Evolutionary conservation across 2,113 vertebrate species (phyloP), one percentile per base, ranked within the genome.

Genomic region (Pelobates fuscus): DNA sequence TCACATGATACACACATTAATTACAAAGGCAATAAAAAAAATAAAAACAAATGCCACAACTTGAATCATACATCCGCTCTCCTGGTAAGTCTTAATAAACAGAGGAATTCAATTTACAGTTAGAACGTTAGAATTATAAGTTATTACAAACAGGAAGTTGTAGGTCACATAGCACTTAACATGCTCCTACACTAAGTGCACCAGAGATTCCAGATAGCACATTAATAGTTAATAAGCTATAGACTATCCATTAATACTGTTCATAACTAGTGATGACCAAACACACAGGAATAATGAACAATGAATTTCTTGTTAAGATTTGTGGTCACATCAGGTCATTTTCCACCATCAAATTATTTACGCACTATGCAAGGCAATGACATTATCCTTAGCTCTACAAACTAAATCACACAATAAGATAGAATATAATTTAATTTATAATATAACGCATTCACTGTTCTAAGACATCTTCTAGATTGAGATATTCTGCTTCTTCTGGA

Each of bases 201-300:
- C 18, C 41, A 63, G 49, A 63, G 25, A 30, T 72, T 72, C 27
- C 43, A 71, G 44, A 62, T 26, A 43, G 61, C 29, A 8, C 14
- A 63, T 72, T 63, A 64, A 72, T 72, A 72, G 61, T 63, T 72
- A 72, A 72, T 72, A 30, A 63, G 43, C 2, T 63, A 72, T 63
- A 26, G 44, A 72, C 52, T 37, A 64, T 37, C 41, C 59, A 72
- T 72, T 72, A 72, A 37, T 72, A 24, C 46, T 72, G 44, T 8
- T 64, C 59, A 63, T 63, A 62, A 27, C n/a, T 29, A 24, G 15
- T 14, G 12, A 49, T 49, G 29, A 57, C 6, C 59, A 30, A 71
- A 25, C 23, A 54, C 30, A 14, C 46, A 52, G 59, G 23, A 61
- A 71, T 17, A 26, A 55, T 55, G 52, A 55, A 55, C n/a, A 55